Evolutionary conservation across 2,888 invertebrate species (phyloP), one percentile per base, ranked within the genome.

Genomic region (Dryadula phaetusa): DNA sequence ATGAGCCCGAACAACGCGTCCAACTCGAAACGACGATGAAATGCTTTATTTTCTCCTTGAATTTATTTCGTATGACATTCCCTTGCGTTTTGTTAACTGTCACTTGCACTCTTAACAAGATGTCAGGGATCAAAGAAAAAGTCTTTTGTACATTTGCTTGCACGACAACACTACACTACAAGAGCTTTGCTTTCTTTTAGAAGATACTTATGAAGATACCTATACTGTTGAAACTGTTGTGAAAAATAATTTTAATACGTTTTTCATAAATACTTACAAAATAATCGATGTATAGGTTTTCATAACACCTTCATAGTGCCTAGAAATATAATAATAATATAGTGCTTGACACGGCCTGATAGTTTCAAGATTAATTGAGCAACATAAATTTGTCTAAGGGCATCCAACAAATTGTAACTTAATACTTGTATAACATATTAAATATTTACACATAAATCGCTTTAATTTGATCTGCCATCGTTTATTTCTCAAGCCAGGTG

Each of bases 21-120:
- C 80, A 77, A 78, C 79, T 81, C 76, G 79, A 78, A 86, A 84
- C 82, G 86, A 85, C 86, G 85, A 86, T 87, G 81, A 83, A 85
- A 87, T 85, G 88, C 87, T 88, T 89, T 90, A 90, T 91, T 88
- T 87, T 84, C 87, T 76, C 76, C 76, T 82, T 85, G 85, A 83
- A 88, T 90, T 88, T 89, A 89, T 90, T 85, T 82, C 81, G 76
- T 76, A 80, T 83, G 86, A 85, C 86, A 84, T 83, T 84, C 81
- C 85, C 87, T 87, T 87, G 82, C 85, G 84, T 88, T 90, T 89
- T 89, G 90, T 89, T 80, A 85, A 75, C 82, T 86, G 89, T 89
- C 90, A 87, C 82, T 85, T 83, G 82, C n/a, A 62, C 66, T 67
- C 53, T 72, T 73, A 74, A 71, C 71, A 70, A 74, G 72, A 70